phyloP scores from a whole-genome alignment of 2,113 vertebrate genomes.

The Taxidea taxus region DNA sequence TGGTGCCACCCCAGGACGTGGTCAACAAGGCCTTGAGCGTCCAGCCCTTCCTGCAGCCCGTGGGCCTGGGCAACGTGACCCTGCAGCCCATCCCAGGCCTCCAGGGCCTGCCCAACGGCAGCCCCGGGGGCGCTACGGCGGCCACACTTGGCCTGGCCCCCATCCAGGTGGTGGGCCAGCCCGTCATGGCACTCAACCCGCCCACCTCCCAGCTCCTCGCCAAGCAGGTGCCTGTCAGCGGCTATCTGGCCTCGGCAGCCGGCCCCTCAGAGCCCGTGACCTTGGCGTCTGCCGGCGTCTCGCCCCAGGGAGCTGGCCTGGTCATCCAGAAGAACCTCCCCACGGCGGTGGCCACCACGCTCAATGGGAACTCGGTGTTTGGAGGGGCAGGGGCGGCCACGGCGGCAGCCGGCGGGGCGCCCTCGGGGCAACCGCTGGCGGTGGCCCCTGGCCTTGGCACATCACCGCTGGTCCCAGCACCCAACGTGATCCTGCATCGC shows the following conservation, averaged over 20 bases:
- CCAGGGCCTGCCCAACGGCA: conserved; percentile 92
- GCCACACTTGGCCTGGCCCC: conserved; percentile 92
- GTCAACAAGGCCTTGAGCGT: conserved; percentile 96
- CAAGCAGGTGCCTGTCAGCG: conserved; percentile 89
- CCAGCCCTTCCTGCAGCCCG: conserved; percentile 94
- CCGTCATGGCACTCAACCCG: conserved; percentile 97
- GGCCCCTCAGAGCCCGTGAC: conserved; percentile 87
- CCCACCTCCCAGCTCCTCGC: conserved; percentile 91
- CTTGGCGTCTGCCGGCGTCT: conserved; percentile 78
- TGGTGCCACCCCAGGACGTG: conserved; percentile 91
- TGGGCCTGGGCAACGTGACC: conserved; percentile 95
- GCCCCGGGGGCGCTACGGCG: conserved; percentile 88
- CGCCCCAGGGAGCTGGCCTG: conserved; percentile 86
- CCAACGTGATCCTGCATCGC: conserved; percentile 94
- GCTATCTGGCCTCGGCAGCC: conserved; percentile 90
- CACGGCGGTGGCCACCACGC: conserved; percentile 67
- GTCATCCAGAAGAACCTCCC: conserved; percentile 91
- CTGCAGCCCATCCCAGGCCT: conserved; percentile 94
- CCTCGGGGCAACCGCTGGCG: conserved; percentile 87
- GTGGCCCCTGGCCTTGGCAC: conserved; percentile 82
- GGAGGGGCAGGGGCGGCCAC: conserved; percentile 77
- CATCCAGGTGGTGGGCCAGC: conserved; percentile 96
- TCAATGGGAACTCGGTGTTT: conserved; percentile 84
- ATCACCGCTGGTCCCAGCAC: conserved; percentile 87
- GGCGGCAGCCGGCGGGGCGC: conserved; percentile 29